phyloP scores from a whole-genome alignment of 2,797 vertebrate genomes.

The Onychomys arenicola region DNA sequence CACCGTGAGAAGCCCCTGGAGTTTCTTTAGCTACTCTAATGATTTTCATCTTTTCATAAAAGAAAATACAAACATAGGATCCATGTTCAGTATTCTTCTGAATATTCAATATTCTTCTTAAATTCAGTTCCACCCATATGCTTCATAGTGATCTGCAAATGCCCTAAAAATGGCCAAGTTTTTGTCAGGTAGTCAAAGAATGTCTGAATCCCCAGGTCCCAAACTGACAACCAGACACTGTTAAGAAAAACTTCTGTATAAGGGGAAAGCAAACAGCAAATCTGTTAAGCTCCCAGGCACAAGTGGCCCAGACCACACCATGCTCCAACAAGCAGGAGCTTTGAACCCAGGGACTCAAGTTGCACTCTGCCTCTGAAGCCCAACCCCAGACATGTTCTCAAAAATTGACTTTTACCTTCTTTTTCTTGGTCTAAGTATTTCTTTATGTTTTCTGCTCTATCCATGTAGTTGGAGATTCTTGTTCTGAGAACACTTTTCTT shows the following conservation, averaged over 20 bases:
- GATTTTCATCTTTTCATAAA: slow-evolving; percentile 46
- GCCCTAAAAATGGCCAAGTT: slow-evolving; percentile 40
- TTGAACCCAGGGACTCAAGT: not conserved
- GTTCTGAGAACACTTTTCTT: slow-evolving; percentile 93
- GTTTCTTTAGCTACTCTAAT: slow-evolving; percentile 53
- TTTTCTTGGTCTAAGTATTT: slow-evolving; percentile 93
- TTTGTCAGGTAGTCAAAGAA: slow-evolving; percentile 20
- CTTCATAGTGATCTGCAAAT: not conserved
- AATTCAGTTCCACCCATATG: not conserved
- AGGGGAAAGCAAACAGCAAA: not conserved
- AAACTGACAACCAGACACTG: not conserved
- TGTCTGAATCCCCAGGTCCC: not conserved
- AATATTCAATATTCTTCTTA: slow-evolving; percentile 33
- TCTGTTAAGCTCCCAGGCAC: not conserved
- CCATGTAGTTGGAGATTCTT: slow-evolving; percentile 95
- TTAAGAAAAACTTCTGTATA: slow-evolving; percentile 22
- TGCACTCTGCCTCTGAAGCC: not conserved
- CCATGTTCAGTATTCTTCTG: slow-evolving; percentile 5
- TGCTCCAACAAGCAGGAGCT: not conserved
- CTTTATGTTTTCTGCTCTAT: slow-evolving; percentile 97
- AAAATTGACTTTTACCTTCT: slow-evolving; percentile 90
- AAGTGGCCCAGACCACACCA: not conserved
- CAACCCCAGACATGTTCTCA: not conserved
- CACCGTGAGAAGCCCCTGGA: not conserved
- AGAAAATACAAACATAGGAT: slow-evolving; percentile 17